Evolutionary conservation across 2,113 vertebrate genomes (phyloP).

Genomic region (Phaetusa simplex): DNA sequence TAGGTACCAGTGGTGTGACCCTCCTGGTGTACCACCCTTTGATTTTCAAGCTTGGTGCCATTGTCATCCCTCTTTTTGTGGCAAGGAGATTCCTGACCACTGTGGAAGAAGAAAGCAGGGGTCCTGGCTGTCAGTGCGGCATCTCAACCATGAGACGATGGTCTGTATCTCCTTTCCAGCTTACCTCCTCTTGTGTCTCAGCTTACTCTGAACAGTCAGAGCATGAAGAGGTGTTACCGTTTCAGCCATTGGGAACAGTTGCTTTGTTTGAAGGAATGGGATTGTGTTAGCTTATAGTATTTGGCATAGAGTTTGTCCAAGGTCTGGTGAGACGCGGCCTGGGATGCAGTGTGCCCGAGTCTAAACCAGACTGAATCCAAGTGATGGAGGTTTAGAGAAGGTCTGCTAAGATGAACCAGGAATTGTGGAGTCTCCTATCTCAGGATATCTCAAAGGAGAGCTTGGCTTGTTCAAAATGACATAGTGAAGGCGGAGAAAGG

Average conservation of each 20-base stretch:
- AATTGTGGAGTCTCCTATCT: not conserved
- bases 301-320: not conserved
- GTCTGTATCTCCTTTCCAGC: not conserved
- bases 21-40: not conserved
- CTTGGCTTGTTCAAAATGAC: not conserved
- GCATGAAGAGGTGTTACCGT: not conserved
- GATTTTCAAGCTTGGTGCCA: fast-evolving
- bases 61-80: fast-evolving
- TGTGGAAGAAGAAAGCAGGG: not conserved
- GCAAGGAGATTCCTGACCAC: not conserved
- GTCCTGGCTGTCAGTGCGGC: not conserved
- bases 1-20: not conserved
- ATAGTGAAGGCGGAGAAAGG: not conserved
- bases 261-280: not conserved
- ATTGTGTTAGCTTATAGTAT: not conserved
- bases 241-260: not conserved
- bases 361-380: not conserved
- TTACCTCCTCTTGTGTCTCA: not conserved
- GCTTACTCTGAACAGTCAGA: not conserved
- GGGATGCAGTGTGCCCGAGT: not conserved
- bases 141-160: not conserved
- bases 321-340: fast-evolving
- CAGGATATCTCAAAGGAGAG: not conserved
- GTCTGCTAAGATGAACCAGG: not conserved
- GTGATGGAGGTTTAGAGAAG: not conserved